Base-by-base conservation (phyloP, 2,113 vertebrate genomes). In the Bubo blakistoni region DNA sequence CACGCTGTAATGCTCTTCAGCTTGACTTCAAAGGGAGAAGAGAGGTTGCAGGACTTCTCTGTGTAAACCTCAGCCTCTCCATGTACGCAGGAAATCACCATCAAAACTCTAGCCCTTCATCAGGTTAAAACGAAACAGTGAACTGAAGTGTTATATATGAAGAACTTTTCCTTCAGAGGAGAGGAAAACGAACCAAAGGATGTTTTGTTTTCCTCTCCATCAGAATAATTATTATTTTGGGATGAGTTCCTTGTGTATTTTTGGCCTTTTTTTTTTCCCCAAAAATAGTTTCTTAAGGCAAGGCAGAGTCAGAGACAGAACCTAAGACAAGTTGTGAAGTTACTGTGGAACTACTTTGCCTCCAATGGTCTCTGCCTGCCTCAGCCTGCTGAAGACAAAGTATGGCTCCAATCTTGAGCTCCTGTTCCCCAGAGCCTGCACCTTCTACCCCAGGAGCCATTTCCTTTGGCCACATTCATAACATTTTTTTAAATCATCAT, bases 151-250 rank as follows among this genome's bases (percentile, higher is more conserved):
- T 54, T 84, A 25, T 11, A 13, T 29, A 80, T 10, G 21, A 57
- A 82, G 58, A 65, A 54, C 67, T 62, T 54, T 26, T 63, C 32
- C 27, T 87, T 51, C 69, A 25, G 71, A 86, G 7, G 24, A 86
- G 30, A 66, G 27, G 49, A 82, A 54, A 29, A 66, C 42, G 49
- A 86, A 66, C 12, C 20, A 30, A 86, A 90, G 42, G n/a, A 70
- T 90, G 59, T 44, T 88, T 83, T 81, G 14, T 22, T 90, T 71
- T 51, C 25, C 47, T 40, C 36, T 88, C 67, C 55, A n/a, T 93
- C 57, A 82, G 46, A 93, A 25, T 44, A 86, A 71, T 95, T 92
- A 34, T 34, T 79, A 52, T 95, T 96, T 97, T 83, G 67, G n/a
- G 59, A 92, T 82, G 66, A 95, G 71, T 57, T 82, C 57, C 52